phyloP scores from a whole-genome alignment of 2,113 vertebrate species.

The Tringa solitaria region DNA sequence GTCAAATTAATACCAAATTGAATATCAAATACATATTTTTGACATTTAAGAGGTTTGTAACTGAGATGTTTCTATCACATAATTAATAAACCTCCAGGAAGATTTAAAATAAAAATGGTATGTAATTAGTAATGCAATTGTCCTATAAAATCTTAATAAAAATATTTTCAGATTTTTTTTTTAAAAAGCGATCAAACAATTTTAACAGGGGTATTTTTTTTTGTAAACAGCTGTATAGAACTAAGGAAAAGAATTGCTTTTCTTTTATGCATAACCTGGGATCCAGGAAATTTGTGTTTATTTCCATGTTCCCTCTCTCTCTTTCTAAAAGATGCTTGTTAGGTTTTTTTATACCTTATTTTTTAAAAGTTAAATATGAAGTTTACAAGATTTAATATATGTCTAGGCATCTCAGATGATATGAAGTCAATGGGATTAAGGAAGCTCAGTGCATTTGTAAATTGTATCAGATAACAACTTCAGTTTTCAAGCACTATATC shows the following conservation, averaged over 20 bases:
- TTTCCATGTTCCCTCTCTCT: neutral
- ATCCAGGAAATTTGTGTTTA: neutral
- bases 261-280: neutral
- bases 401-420: neutral
- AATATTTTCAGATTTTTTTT: neutral
- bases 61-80: neutral
- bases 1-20: neutral
- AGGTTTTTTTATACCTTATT: neutral
- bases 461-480: neutral
- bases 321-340: neutral
- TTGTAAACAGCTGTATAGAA: neutral
- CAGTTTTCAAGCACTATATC: neutral
- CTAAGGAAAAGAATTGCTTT: neutral
- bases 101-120: neutral
- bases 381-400: neutral
- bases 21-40: neutral
- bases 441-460: neutral
- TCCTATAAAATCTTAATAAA: neutral
- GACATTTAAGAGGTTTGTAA: neutral
- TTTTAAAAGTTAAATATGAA: neutral
- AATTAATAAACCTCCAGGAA: neutral
- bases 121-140: neutral
- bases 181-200: neutral
- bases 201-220: neutral
- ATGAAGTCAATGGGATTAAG: neutral